Percentiles rank a stretch among this genome's conserved stretches.
Evolutionary conservation across 2,797 vertebrate species (phyloP).

Genomic region (Emys orbicularis): DNA sequence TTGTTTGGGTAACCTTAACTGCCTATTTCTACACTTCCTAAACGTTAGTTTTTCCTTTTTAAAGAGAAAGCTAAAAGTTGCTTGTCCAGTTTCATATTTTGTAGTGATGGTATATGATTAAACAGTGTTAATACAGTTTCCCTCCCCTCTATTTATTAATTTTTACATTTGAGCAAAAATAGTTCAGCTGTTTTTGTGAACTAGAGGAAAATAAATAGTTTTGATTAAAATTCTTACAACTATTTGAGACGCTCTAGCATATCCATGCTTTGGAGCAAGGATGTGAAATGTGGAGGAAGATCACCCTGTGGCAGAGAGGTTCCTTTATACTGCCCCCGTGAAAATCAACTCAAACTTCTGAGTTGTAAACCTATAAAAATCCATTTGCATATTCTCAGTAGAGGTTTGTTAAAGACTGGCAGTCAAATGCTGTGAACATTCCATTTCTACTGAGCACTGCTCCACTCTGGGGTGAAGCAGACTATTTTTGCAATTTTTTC

Average conservation of each 20-base stretch:
- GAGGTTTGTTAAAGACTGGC: not conserved
- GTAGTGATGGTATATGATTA: rapidly evolving
- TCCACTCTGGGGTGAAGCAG: not conserved
- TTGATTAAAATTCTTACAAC: not conserved
- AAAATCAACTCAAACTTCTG: not conserved
- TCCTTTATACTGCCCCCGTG: not conserved
- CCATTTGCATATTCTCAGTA: rapidly evolving
- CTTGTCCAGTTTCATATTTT: not conserved
- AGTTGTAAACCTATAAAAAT: not conserved
- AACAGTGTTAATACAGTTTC: not conserved
- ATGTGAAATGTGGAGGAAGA: not conserved
- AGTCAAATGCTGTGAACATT: not conserved
- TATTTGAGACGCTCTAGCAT: not conserved
- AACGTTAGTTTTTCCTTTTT: not conserved
- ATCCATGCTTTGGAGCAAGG: not conserved
- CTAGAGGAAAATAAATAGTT: not conserved
- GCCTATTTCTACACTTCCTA: not conserved
- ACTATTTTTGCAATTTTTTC: not conserved
- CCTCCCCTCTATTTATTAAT: rapidly evolving
- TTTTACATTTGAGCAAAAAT: not conserved
- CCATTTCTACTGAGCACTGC: not conserved
- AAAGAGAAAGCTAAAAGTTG: not conserved
- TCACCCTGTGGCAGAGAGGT: not conserved
- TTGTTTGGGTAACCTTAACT: not conserved
- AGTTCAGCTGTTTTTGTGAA: not conserved